Evolutionary conservation across 2,888 invertebrate species (phyloP).

Genomic region (Cheilosia variabilis): DNA sequence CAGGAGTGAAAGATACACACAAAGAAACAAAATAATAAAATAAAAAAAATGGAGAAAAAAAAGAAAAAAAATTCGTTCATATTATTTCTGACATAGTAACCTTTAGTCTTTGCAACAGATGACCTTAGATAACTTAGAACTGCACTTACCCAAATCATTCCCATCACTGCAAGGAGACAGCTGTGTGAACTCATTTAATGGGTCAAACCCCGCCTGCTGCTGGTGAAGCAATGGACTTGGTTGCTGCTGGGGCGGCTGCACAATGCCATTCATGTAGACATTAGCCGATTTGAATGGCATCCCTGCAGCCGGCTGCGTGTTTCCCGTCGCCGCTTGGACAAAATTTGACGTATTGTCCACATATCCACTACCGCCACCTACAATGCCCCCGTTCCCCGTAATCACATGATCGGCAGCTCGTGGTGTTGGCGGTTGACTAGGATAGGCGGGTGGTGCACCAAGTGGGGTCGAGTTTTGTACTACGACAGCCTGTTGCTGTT

Average conservation of each 20-base stretch:
- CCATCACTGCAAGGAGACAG: conserved; percentile 80
- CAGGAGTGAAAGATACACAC: conserved; percentile 57
- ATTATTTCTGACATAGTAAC: conserved; percentile 41
- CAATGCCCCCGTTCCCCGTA: conserved; percentile 82
- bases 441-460: conserved; percentile 77
- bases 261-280: conserved; percentile 77
- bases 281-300: conserved; percentile 85
- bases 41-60: conserved; percentile 43
- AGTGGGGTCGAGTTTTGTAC: conserved; percentile 77
- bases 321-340: conserved; percentile 82
- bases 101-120: neutral
- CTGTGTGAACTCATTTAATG: conserved; percentile 81
- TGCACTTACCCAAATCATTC: conserved; percentile 77
- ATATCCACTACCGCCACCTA: conserved; percentile 82
- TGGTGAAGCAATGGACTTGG: conserved; percentile 51
- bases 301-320: conserved; percentile 83
- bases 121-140: conserved; percentile 27
- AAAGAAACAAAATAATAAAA: conserved; percentile 33
- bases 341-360: conserved; percentile 82
- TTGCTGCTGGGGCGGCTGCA: conserved; percentile 50
- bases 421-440: conserved; percentile 78
- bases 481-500: conserved; percentile 65
- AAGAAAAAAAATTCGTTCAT: conserved; percentile 54
- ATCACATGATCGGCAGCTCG: conserved; percentile 75
- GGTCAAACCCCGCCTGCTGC: conserved; percentile 65